A percentile compares a stretch with the other conserved stretches of the same genome.
These are phyloP conservation scores for Chrysochloris asiatica DNA, from an alignment of 2,113 vertebrate genomes.

Conservation along the genomic window DNA sequence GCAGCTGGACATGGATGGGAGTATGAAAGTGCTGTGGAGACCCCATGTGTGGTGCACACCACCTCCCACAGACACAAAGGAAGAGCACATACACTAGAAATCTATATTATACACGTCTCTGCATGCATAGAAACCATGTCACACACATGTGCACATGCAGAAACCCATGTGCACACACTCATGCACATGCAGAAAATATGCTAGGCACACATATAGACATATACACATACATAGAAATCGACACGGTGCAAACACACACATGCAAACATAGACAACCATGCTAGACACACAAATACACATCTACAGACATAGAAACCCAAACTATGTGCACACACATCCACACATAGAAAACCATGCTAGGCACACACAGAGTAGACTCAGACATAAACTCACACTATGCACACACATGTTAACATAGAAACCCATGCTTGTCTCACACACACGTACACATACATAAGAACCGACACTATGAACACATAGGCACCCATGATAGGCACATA, in stretches of 20 bases:
- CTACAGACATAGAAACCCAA: background rate
- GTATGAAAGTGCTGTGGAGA: background rate
- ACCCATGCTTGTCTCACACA: no score
- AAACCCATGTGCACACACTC: background rate
- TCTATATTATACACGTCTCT: no score
- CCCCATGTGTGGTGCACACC: fast-evolving
- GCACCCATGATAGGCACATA: no score
- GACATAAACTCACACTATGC: background rate
- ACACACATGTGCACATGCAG: background rate
- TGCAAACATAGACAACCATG: background rate
- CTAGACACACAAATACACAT: background rate
- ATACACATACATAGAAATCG: background rate
- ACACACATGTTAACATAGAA: no score
- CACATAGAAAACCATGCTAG: background rate
- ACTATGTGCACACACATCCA: background rate
- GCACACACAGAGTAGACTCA: background rate
- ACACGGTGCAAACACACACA: background rate
- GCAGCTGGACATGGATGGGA: background rate
- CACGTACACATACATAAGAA: fast-evolving
- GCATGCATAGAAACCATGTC: background rate
- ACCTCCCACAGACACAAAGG: background rate
- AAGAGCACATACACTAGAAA: no score
- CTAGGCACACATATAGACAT: background rate
- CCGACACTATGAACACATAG: no score
- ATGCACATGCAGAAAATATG: no score